Evolutionary conservation across 2,113 vertebrate genomes (phyloP).

Genomic region (Myrmecobius fasciatus): DNA sequence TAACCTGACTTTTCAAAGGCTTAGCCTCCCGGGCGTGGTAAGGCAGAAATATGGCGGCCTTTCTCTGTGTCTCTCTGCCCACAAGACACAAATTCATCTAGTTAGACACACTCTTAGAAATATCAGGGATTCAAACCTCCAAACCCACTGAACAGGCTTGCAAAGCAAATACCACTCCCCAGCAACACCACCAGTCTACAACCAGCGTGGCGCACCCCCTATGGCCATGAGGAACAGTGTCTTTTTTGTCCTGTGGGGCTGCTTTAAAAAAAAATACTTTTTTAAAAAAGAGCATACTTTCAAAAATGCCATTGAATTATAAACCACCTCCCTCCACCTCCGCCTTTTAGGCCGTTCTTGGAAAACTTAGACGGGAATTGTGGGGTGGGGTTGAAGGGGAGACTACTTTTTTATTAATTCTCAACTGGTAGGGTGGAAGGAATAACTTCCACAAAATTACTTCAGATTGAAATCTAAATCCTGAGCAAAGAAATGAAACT

Average conservation of each 20-base stretch:
- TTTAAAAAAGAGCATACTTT: not conserved
- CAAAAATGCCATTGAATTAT: constrained; percentile 29
- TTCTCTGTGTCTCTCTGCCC: constrained; percentile 59
- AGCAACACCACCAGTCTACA: not conserved
- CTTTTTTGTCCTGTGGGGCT: not conserved
- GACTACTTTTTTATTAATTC: not conserved
- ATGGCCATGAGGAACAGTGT: constrained; percentile 14
- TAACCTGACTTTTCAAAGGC: constrained; percentile 67
- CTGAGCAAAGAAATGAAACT: constrained; percentile 30
- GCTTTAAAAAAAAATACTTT: not conserved
- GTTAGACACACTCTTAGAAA: constrained; percentile 39
- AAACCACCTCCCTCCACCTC: not conserved
- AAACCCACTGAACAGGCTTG: not conserved
- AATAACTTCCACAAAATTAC: not conserved
- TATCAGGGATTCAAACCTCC: constrained; percentile 28
- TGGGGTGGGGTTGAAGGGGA: not conserved
- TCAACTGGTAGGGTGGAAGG: not conserved
- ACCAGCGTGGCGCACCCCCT: not conserved
- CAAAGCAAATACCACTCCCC: not conserved
- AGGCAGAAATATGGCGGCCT: constrained; percentile 85
- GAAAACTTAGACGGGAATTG: not conserved
- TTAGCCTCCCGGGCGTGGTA: constrained; percentile 83
- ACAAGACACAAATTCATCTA: constrained; percentile 40
- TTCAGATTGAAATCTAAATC: not conserved
- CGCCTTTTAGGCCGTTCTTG: not conserved